Percentiles rank a stretch among this genome's conserved stretches.
Evolutionary conservation across 2,888 invertebrate genomes (phyloP).

Genomic region (Lymantria monacha): DNA sequence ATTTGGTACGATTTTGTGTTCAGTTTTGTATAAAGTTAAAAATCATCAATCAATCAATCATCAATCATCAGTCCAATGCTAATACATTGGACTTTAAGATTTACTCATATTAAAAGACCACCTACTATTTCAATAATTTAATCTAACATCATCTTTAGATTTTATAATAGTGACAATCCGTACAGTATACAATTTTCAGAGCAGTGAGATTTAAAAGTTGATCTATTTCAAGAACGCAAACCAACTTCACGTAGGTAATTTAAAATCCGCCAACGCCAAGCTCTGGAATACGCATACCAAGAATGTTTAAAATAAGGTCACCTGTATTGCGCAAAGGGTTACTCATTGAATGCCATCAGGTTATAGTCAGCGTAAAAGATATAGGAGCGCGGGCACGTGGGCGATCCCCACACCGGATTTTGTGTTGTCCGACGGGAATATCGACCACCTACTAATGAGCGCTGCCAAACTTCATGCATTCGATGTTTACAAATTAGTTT

Average conservation of each 20-base stretch:
- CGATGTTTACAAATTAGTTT: no score
- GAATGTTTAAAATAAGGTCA: constrained; percentile 54
- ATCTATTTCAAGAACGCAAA: background rate
- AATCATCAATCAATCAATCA: no score
- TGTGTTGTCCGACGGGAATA: constrained; percentile 60
- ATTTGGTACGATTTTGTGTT: no score
- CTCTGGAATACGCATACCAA: constrained; percentile 14
- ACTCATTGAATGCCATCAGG: constrained; percentile 61
- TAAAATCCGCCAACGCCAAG: constrained; percentile 13
- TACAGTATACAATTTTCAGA: background rate
- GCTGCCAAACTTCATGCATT: no score
- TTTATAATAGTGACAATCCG: no score
- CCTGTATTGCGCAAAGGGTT: constrained; percentile 66
- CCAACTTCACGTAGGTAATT: constrained; percentile 1
- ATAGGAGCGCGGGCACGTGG: constrained; percentile 40
- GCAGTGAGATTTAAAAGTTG: background rate
- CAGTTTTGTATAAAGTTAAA: no score
- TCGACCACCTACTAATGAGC: constrained; percentile 56
- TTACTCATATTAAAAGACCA: no score
- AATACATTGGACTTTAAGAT: no score
- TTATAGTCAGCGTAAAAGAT: constrained; percentile 48
- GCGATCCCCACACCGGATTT: constrained; percentile 43
- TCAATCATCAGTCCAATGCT: no score
- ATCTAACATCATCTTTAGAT: no score
- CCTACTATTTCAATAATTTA: no score